A percentile compares a stretch with the other conserved stretches of the same genome.
These are phyloP conservation scores for Rhea pennata DNA, from an alignment of 2,113 vertebrate genomes.

Conservation along the genomic window DNA sequence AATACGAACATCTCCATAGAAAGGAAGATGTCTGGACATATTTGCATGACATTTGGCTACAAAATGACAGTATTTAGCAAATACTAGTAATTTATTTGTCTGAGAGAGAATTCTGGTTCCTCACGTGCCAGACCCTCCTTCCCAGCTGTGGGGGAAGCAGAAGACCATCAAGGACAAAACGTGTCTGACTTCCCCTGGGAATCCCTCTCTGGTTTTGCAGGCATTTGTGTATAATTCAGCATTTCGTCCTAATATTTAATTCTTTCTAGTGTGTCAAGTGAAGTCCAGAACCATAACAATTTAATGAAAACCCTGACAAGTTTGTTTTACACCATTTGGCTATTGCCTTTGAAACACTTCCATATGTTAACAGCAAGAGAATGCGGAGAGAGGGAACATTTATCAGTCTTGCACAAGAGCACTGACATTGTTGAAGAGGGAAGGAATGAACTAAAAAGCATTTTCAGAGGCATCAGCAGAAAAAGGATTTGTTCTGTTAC, in stretches of 20 bases:
- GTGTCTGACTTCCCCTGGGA: background rate
- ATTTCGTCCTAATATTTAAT: background rate
- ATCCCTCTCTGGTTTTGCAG: background rate
- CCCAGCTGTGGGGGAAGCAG: accelerated
- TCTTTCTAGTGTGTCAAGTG: background rate
- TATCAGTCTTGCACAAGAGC: background rate
- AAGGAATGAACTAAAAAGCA: background rate
- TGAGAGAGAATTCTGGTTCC: background rate
- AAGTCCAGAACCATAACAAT: background rate
- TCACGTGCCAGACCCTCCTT: background rate
- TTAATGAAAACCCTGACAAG: background rate
- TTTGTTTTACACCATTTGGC: background rate
- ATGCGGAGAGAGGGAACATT: background rate
- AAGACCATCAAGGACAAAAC: background rate
- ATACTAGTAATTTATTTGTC: background rate
- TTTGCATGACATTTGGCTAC: background rate
- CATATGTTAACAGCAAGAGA: background rate
- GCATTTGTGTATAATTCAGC: background rate
- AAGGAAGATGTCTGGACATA: background rate
- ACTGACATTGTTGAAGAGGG: background rate
- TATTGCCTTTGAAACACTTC: background rate
- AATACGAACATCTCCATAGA: background rate
- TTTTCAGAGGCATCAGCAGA: background rate
- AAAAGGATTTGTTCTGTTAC: background rate
- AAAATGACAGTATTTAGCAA: background rate